A percentile compares a stretch with the other conserved stretches of the same genome.
Evolutionary conservation across 2,888 invertebrate species (phyloP).

Genomic region (Watsonalla binaria): DNA sequence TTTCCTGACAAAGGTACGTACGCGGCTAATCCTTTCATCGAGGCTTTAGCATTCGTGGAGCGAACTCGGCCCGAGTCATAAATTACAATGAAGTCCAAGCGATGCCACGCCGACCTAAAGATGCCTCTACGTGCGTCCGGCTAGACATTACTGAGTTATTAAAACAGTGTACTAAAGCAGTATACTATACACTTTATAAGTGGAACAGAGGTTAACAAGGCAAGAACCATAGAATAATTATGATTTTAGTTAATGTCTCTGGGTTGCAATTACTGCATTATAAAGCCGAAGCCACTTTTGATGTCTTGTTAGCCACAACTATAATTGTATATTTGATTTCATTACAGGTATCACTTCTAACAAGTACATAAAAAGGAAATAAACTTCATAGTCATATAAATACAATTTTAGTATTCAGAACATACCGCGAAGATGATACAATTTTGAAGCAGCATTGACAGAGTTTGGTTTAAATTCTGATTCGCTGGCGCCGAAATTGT

Average conservation of each 20-base stretch:
- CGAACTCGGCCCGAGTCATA: constrained; percentile 53
- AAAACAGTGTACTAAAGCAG: background rate
- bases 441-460: background rate
- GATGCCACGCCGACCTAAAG: constrained; percentile 27
- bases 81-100: constrained; percentile 64
- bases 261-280: background rate
- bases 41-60: constrained; percentile 54
- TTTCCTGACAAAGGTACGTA: background rate
- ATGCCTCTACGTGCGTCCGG: constrained; percentile 37
- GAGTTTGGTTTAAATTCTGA: background rate
- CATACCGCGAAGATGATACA: no score
- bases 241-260: background rate
- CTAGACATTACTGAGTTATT: constrained; percentile 1
- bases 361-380: no score
- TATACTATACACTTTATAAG: background rate
- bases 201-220: background rate
- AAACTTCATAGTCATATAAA: no score
- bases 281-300: no score
- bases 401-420: no score
- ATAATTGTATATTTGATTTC: no score
- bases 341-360: no score
- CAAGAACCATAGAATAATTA: background rate
- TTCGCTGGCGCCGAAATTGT: background rate
- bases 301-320: no score
- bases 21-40: constrained; percentile 62